A percentile compares a stretch with the other conserved stretches of the same genome.
Conservation (phyloP, 1,140 invertebrate genomes). For the Anadara kagoshimensis region DNA sequence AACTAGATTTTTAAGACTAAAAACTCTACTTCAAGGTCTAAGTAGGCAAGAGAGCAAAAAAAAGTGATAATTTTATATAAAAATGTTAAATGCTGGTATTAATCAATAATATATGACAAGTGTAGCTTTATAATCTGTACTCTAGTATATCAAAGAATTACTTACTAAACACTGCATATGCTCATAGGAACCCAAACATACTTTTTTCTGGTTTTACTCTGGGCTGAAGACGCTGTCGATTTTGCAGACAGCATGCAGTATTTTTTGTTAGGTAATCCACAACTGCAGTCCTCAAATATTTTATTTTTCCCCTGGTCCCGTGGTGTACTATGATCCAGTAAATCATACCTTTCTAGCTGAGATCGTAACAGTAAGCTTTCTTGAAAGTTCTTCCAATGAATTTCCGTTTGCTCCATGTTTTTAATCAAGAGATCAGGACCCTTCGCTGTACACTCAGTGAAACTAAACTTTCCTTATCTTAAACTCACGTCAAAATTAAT, state of each 20-base stretch:
- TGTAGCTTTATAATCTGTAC: no score
- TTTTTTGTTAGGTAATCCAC: constrained; percentile 25
- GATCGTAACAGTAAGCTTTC: constrained; percentile 20
- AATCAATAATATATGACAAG: no score
- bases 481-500: no score
- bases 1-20: no score
- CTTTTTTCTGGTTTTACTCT: constrained; percentile 17
- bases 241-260: constrained; percentile 35
- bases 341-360: constrained; percentile 27
- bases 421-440: no score
- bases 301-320: background rate
- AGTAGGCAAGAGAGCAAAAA: no score
- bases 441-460: no score
- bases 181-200: constrained; percentile 33
- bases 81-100: no score
- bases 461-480: no score
- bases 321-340: constrained; percentile 5
- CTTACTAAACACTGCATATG: constrained; percentile 34
- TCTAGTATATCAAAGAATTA: background rate
- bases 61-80: no score
- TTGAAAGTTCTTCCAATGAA: constrained; percentile 23
- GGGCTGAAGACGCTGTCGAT: background rate
- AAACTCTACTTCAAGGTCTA: no score
- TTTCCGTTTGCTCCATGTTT: constrained; percentile 23
- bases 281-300: constrained; percentile 11